Base-by-base conservation (phyloP, 2,888 invertebrate species). In the Phortica magna region DNA sequence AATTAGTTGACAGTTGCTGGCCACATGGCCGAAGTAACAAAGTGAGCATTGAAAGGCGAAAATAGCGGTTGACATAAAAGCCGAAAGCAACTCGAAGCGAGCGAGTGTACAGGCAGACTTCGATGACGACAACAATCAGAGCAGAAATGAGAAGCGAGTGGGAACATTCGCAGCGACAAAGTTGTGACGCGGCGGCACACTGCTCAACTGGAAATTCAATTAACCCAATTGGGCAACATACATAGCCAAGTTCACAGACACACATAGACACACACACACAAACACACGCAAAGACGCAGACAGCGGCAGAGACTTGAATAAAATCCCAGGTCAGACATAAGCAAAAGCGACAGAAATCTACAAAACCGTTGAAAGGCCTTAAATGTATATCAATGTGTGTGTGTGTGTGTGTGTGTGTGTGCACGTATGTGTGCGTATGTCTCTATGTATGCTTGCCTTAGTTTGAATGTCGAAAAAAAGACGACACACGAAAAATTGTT, bases 191-290 rank as follows among this genome's bases (percentile, higher is more conserved):
- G 59, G 4, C 59, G 57, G 57, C 42, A 72, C 42, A 41, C 42
- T 78, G 79, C 79, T 83, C 75, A 78, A 82, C 83, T 81, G 79
- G 78, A 88, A 88, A 84, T 86, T 88, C 82, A 88, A 86, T 88
- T 86, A 88, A 84, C 83, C 81, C 83, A 83, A 88, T 84, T 84
- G 88, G 76, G 70, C 22, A 70, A 64, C 14, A 39, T 4, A 65
- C 7, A 65, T 31, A 14, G 10, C 31, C 9, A 31, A 31, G 31
- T 31, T 39, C n/a, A 39, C 31, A 65, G 0, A 7, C 14, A 65
- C 14, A 39, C 39, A 12, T 2, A 1, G 2, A 12, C 2, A 10
- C 39, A 22, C 39, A 10, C 65, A 65, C 31, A 65, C 64, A 65
- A 1, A 12, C 55, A 55, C 17, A 55, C n/a, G 14, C 14, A 55